Conservation (phyloP, 1,140 invertebrate species). For the Rhopalosiphum maidis region DNA sequence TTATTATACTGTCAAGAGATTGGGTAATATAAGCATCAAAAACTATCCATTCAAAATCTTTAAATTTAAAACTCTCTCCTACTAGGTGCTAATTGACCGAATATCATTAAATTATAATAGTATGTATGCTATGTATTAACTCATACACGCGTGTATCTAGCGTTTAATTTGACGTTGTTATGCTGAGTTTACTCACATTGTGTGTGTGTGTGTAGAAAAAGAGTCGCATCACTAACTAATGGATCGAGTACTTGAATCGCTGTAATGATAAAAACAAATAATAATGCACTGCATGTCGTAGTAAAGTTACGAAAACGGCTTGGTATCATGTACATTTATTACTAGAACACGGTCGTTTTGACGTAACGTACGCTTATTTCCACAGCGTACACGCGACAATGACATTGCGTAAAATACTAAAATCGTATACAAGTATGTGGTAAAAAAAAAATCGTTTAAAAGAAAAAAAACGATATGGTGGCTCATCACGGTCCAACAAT, state of each 20-base stretch:
- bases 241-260: not conserved
- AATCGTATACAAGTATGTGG: not conserved
- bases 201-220: not conserved
- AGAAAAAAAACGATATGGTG: not conserved
- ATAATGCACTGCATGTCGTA: not conserved
- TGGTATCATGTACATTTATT: not conserved
- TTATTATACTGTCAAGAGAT: no score
- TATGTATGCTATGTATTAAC: not conserved
- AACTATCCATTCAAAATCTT: not conserved
- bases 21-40: no score
- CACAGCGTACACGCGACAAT: not conserved
- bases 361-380: not conserved
- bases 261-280: not conserved
- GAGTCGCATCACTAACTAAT: not conserved
- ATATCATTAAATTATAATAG: not conserved
- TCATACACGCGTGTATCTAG: not conserved
- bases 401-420: conserved; percentile 18
- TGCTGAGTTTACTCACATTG: not conserved
- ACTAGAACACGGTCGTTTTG: not conserved
- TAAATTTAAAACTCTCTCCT: no score
- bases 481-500: not conserved
- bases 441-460: not conserved
- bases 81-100: no score
- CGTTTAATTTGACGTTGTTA: not conserved
- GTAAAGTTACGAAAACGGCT: not conserved